A percentile compares a stretch with the other conserved stretches of the same genome.
Evolutionary conservation across 2,113 vertebrate genomes (phyloP).

Genomic region (Prionailurus viverrinus): DNA sequence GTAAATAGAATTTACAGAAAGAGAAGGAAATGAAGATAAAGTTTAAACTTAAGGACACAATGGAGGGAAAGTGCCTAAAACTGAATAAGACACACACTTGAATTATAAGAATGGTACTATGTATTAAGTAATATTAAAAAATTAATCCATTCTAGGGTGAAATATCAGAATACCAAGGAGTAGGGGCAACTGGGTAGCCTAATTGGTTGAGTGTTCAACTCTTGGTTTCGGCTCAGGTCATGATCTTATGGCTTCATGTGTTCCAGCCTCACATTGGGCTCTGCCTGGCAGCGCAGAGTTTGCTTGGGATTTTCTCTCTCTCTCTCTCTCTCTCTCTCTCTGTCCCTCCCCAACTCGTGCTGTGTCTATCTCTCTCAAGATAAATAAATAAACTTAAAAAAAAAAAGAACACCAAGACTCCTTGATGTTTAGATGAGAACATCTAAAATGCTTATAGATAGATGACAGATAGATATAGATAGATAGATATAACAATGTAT

Average conservation of each 20-base stretch:
- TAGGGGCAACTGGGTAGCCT: not conserved
- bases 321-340: too few relatives aligned
- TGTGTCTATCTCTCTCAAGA: too few relatives aligned
- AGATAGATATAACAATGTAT: not conserved
- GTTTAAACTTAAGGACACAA: not conserved
- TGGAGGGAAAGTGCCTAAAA: not conserved
- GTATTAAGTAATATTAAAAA: not conserved
- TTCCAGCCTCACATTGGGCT: too few relatives aligned
- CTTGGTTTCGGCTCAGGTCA: too few relatives aligned
- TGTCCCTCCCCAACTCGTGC: too few relatives aligned
- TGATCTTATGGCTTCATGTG: too few relatives aligned
- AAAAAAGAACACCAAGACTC: not conserved
- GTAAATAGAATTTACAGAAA: not conserved
- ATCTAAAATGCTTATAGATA: not conserved
- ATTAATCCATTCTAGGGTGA: not conserved
- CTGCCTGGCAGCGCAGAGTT: too few relatives aligned
- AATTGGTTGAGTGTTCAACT: too few relatives aligned
- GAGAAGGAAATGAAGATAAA: not conserved
- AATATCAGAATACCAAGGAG: not conserved
- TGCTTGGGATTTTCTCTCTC: too few relatives aligned
- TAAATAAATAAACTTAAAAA: too few relatives aligned
- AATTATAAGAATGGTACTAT: not conserved
- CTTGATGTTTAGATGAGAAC: not conserved
- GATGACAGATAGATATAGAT: too few relatives aligned
- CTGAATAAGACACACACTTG: not conserved